A percentile compares a stretch with the other conserved stretches of the same genome.
Evolutionary conservation across 2,113 vertebrate species (phyloP).

Genomic region (Manacus vitellinus): DNA sequence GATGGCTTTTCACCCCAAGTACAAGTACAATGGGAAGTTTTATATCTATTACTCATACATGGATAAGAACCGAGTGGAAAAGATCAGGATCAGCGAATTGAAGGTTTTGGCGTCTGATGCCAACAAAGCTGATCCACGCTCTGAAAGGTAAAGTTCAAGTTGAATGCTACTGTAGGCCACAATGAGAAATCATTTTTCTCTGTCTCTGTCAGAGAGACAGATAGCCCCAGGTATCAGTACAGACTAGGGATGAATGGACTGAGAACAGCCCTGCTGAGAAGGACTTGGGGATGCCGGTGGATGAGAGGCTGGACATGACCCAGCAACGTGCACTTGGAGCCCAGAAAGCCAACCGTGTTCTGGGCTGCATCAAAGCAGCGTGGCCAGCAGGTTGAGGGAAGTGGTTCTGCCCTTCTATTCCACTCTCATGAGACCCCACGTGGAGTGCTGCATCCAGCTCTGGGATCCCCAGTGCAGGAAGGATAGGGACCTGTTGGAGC

Average conservation of each 20-base stretch:
- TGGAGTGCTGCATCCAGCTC: not conserved
- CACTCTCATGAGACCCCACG: not conserved
- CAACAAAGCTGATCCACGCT: slow-evolving; percentile 80
- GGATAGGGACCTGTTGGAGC: not conserved
- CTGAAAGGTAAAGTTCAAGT: slow-evolving; percentile 77
- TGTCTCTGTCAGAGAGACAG: not conserved
- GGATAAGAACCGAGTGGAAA: slow-evolving; percentile 74
- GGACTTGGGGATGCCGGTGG: not conserved
- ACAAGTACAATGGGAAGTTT: slow-evolving; percentile 80
- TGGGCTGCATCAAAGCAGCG: not conserved
- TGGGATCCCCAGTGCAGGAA: not conserved
- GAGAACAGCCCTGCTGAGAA: not conserved
- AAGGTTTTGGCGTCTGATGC: slow-evolving; percentile 77
- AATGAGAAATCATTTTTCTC: not conserved
- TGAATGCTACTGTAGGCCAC: not conserved
- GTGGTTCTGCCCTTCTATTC: not conserved
- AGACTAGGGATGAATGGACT: not conserved
- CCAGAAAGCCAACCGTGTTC: not conserved
- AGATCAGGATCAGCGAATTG: slow-evolving; percentile 83
- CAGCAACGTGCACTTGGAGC: not conserved
- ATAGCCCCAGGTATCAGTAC: not conserved
- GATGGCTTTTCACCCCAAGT: slow-evolving; percentile 84
- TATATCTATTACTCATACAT: slow-evolving; percentile 84
- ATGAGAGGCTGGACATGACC: not conserved
- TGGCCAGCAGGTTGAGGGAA: not conserved